These are phyloP conservation scores for Enteromius thamalakanensis DNA, from an alignment of 2,797 vertebrate species.

Conservation along the genomic window DNA sequence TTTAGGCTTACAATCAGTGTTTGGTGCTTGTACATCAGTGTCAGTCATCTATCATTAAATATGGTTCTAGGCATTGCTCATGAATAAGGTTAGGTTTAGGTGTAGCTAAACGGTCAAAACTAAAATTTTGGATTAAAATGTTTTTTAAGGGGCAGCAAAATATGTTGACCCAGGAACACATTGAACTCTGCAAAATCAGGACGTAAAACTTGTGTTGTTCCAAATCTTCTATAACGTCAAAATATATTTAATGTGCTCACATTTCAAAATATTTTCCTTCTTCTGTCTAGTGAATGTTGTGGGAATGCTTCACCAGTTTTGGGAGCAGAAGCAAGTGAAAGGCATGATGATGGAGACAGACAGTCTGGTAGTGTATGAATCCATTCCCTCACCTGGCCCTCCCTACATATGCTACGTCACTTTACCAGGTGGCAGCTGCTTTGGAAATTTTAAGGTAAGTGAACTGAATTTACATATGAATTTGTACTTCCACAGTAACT, in stretches of 20 bases:
- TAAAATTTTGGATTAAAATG: too few species aligned
- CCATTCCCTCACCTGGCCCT: conserved; percentile 79
- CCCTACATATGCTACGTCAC: conserved; percentile 89
- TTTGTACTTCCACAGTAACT: too few species aligned
- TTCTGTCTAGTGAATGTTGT: conserved; percentile 86
- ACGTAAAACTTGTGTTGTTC: too few species aligned
- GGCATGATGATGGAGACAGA: conserved; percentile 74
- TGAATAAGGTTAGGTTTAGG: too few species aligned
- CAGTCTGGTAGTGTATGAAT: conserved; percentile 85
- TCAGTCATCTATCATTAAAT: too few species aligned
- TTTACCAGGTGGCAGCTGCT: conserved; percentile 91
- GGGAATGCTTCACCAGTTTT: conserved; percentile 89
- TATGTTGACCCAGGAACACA: too few species aligned
- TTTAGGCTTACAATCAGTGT: too few species aligned
- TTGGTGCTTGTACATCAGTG: too few species aligned
- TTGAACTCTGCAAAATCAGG: too few species aligned
- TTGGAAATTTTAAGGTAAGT: conserved; percentile 90
- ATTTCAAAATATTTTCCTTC: background rate
- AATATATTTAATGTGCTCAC: background rate
- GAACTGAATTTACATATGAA: background rate
- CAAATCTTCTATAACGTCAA: background rate
- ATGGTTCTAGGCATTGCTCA: too few species aligned
- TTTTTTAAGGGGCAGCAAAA: too few species aligned
- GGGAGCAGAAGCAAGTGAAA: conserved; percentile 86
- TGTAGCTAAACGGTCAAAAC: too few species aligned